Base-by-base conservation (phyloP, 2,113 vertebrate species). In the Hyperopisus bebe region DNA sequence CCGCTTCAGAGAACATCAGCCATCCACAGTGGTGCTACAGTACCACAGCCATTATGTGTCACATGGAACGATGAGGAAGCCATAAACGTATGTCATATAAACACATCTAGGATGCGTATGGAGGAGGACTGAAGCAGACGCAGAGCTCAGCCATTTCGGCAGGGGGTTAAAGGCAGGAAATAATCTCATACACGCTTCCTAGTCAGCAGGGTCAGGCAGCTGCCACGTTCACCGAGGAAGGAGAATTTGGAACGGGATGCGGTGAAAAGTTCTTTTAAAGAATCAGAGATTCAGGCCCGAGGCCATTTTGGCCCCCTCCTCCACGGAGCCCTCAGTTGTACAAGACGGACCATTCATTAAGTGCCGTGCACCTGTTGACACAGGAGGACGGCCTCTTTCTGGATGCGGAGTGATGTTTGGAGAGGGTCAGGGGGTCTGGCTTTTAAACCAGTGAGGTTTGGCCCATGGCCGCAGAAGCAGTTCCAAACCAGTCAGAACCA, bases 341-440 rank as follows among this genome's bases (percentile, higher is more conserved):
- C 74, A 80, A 80, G 74, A 42, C 74, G 35, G 74, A 39, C 74
- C 74, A 80, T 80, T 80, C 35, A 80, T 80, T 42, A 80, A 15
- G 74, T 42, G 35, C 35, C 35, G 35, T 2, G n/a, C 74, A 80
- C 74, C 74, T 80, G 74, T 42, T 80, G 74, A 80, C 74, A 80
- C 74, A 35, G 74, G 35, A 80, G 74, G 74, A 80, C 35, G 74
- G 74, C 13, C 10, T 80, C 74, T 35, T 31, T 21, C 74, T 80
- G 74, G 74, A 80, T 80, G 35, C 6, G 13, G 35, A 80, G 74
- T 80, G 74, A 80, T 80, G 74, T 80, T 80, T 80, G 74, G 74
- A 80, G 74, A 80, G 35, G 74, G 74, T 80, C 74, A 80, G 74
- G 74, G 74, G 31, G 74, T 80, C 74, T 80, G 74, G 74, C 74